phyloP scores from a whole-genome alignment of 2,797 vertebrate species.

The Megaceryle alcyon region DNA sequence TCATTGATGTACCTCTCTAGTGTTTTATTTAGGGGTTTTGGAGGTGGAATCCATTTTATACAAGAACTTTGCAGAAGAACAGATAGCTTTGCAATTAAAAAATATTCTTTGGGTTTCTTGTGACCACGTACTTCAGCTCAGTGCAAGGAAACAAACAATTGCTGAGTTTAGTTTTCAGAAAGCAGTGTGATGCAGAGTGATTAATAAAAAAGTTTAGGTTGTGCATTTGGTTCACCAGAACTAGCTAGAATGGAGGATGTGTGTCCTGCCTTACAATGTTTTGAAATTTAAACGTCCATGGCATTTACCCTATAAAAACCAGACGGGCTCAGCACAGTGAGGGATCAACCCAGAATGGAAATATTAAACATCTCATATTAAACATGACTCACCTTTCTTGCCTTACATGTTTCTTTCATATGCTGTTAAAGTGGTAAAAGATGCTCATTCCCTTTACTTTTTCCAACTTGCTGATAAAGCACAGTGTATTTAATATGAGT shows the following conservation, averaged over 20 bases:
- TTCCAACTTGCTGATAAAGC: conserved; percentile 14
- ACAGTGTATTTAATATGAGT: background rate
- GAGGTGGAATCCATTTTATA: background rate
- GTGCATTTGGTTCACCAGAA: background rate
- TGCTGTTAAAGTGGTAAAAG: background rate
- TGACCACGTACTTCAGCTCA: background rate
- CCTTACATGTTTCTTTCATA: background rate
- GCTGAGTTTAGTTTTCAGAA: background rate
- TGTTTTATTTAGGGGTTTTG: background rate
- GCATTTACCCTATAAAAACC: background rate
- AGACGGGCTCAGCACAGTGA: background rate
- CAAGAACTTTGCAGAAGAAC: background rate
- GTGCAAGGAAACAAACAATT: background rate
- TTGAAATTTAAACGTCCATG: background rate
- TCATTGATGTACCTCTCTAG: background rate
- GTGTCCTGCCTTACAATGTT: background rate
- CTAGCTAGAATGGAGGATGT: background rate
- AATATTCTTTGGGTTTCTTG: background rate
- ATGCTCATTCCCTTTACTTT: background rate
- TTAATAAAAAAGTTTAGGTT: background rate
- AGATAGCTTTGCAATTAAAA: background rate
- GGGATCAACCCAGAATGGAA: background rate
- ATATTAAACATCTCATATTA: accelerated
- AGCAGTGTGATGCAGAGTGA: background rate
- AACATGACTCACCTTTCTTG: background rate